Base-by-base conservation (phyloP, 2,888 invertebrate genomes). In the Nymphalis c-album region DNA sequence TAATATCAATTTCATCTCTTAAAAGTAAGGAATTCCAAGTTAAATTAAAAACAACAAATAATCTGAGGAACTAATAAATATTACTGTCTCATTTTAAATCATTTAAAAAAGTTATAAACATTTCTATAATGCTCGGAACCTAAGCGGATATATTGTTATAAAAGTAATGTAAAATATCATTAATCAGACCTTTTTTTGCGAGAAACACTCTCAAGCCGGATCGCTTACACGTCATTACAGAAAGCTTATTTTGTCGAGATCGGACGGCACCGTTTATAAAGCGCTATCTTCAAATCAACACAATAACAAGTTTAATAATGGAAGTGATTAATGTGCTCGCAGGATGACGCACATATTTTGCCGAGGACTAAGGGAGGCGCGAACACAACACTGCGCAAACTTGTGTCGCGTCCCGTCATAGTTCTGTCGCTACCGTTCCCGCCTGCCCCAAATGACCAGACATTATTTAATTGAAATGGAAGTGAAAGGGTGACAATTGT, bases 401-500 rank as follows among this genome's bases (percentile, higher is more conserved):
- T 73, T 31, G 68, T 67, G 35, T 69, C 65, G 67, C 60, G 55
- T 61, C 73, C 64, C 65, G 66, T 20, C 67, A 57, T 26, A 22
- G 47, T 70, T 71, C 68, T 73, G 68, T 65, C 71, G 71, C 72
- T 71, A 67, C 71, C 71, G 64, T 64, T 71, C 77, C 78, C 80
- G 78, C 84, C 86, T 82, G 86, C 84, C 88, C 85, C 91, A 90
- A 92, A 91, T 92, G 92, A 92, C 92, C 92, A 92, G 91, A 92
- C 91, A 92, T 92, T 91, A 92, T 92, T 91, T 92, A 92, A 92
- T 92, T 91, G 91, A 92, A 91, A 89, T 90, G 80, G 80, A 88
- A 90, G 86, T 86, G 78, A 92, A 91, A 91, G 92, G 92, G 92
- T 92, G 91, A 92, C 91, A 90, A 91, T 91, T 88, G 91, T 87